Evolutionary conservation across 2,888 invertebrate genomes (phyloP).

Genomic region (Volucella zonaria): DNA sequence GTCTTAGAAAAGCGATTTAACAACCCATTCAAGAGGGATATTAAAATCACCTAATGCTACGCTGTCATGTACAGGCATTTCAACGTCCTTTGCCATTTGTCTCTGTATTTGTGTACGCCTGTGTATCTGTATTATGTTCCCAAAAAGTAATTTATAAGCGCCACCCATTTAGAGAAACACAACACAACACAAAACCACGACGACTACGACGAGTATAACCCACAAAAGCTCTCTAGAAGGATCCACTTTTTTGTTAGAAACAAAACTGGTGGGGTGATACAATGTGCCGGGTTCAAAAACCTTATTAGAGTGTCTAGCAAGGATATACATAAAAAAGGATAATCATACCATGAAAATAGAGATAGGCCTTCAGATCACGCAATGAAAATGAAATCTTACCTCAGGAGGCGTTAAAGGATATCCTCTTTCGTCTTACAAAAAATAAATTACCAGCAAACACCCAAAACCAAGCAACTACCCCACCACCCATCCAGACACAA

Average conservation of each 20-base stretch:
- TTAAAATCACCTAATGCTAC: slow-evolving; percentile 72
- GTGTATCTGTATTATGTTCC: slow-evolving; percentile 5
- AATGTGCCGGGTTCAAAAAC: slow-evolving; percentile 66
- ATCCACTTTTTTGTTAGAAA: slow-evolving; percentile 17
- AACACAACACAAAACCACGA: slow-evolving; percentile 29
- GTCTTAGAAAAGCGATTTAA: slow-evolving; percentile 70
- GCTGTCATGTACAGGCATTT: slow-evolving; percentile 71
- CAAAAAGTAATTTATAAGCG: slow-evolving; percentile 61
- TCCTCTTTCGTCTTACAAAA: slow-evolving; percentile 29
- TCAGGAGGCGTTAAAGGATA: slow-evolving; percentile 40
- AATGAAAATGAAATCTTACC: slow-evolving; percentile 56
- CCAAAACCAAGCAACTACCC: too few relatives aligned
- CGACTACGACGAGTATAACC: slow-evolving; percentile 40
- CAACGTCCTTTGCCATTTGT: slow-evolving; percentile 50
- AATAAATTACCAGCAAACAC: slow-evolving; percentile 53
- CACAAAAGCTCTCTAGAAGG: slow-evolving; percentile 29
- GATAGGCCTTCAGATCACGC: slow-evolving; percentile 41
- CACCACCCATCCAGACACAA: slow-evolving; percentile 48
- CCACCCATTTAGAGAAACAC: slow-evolving; percentile 41
- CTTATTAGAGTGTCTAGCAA: slow-evolving; percentile 68
- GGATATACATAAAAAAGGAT: slow-evolving; percentile 14
- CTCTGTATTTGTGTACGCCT: slow-evolving; percentile 5
- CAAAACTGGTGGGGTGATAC: slow-evolving; percentile 9
- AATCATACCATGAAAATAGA: slow-evolving; percentile 8
- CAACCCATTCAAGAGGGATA: slow-evolving; percentile 70